Evolutionary conservation across 2,888 invertebrate species (phyloP).

Genomic region (Nemapogon koenigi): DNA sequence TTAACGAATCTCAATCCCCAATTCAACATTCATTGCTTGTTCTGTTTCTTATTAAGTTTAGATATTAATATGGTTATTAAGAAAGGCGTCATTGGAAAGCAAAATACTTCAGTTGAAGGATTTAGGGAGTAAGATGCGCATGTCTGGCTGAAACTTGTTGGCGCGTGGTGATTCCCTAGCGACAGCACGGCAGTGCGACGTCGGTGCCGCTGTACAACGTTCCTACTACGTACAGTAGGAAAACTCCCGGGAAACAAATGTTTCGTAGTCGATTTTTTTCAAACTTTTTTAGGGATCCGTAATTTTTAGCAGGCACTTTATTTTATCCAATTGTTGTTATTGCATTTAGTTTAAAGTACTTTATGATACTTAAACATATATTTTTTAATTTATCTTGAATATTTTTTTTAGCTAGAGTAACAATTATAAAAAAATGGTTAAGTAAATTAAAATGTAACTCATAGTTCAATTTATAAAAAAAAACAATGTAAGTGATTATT

Average conservation of each 20-base stretch:
- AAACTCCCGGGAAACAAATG: neutral
- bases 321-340: no score
- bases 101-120: slow-evolving; percentile 5
- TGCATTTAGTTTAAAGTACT: no score
- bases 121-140: slow-evolving; percentile 34
- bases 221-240: slow-evolving; percentile 25
- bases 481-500: no score
- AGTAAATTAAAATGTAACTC: no score
- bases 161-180: slow-evolving; percentile 28
- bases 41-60: neutral
- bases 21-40: neutral
- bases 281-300: no score
- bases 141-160: slow-evolving; percentile 59
- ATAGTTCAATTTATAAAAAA: no score
- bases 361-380: no score
- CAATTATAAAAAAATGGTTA: no score
- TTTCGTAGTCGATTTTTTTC: no score
- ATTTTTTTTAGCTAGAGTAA: no score
- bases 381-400: no score
- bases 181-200: slow-evolving; percentile 53
- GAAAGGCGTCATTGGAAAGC: neutral
- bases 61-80: neutral
- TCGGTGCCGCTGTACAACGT: slow-evolving; percentile 20
- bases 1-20: slow-evolving; percentile 3
- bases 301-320: no score